Evolutionary conservation across 2,888 invertebrate genomes (phyloP).

Genomic region (Dione juno): DNA sequence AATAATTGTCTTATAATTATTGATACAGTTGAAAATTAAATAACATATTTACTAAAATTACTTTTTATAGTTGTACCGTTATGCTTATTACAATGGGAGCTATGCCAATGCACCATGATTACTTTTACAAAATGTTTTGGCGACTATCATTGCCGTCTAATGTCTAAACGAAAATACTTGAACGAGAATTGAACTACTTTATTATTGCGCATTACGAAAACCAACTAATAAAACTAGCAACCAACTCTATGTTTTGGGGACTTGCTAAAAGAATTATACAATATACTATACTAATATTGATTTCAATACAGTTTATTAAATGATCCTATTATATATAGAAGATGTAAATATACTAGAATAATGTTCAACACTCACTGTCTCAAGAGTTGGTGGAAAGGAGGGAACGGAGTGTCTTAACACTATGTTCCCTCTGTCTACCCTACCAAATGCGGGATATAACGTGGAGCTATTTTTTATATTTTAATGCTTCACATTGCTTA

Average conservation of each 20-base stretch:
- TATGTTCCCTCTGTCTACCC: too few relatives aligned
- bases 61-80: slow-evolving; percentile 1
- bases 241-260: neutral
- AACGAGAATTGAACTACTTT: slow-evolving; percentile 29
- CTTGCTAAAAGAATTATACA: neutral
- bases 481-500: too few relatives aligned
- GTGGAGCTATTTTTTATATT: too few relatives aligned
- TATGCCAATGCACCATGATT: slow-evolving; percentile 13
- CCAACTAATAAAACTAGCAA: slow-evolving; percentile 7
- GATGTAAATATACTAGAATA: neutral
- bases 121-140: slow-evolving; percentile 18
- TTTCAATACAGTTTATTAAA: too few relatives aligned
- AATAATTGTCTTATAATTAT: too few relatives aligned
- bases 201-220: slow-evolving; percentile 9
- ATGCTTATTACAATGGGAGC: slow-evolving; percentile 21
- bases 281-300: neutral
- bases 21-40: neutral
- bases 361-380: neutral
- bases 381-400: too few relatives aligned
- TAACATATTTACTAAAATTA: neutral
- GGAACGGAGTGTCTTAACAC: too few relatives aligned
- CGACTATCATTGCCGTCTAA: slow-evolving; percentile 29
- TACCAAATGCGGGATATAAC: too few relatives aligned
- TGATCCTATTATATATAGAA: neutral
- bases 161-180: slow-evolving; percentile 15